Base-by-base conservation (phyloP, 1,140 invertebrate genomes). In the Cydia pomonella region DNA sequence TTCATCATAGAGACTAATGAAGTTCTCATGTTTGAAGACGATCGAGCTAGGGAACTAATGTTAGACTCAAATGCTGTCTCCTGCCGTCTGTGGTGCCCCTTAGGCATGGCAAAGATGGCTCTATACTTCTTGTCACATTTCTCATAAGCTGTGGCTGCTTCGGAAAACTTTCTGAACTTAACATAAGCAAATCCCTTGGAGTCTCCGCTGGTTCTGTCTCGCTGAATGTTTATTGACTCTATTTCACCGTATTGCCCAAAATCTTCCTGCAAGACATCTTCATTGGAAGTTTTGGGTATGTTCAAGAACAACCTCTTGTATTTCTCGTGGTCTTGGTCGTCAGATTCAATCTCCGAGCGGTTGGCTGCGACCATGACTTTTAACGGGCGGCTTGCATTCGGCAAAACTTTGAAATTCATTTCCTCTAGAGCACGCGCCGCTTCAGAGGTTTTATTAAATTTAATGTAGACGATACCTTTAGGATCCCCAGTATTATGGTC, bases 151-250 rank as follows among this genome's bases (percentile, higher is more conserved):
- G 94, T 94, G 0, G 98, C 97, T 1, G 97, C 97, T 93, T 98
- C 96, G 38, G 97, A 97, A 85, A 97, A 92, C 94, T 96, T 97
- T 82, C 95, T 95, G 88, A 95, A 98, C 85, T 96, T 97, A 0
- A 98, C 96, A 88, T 98, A 99, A 33, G 96, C 98, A 92, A 98
- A 97, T 12, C 97, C 97, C 94, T 98, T 98, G 72, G 95, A 96
- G 83, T 97, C 95, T 77, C 96, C 96, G 6, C 97, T 97, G 62
- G 95, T 95, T 85, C 95, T 95, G 86, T 98, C 97, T 81, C 95
- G 96, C n/a, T 98, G 95, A 73, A 98, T 95, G 16, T 95, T 95
- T 10, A 97, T 96, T 86, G 96, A 96, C 77, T 98, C 97, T 47
- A 98, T 95, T 62, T 96, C 94, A 0, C 98, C 98, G 94, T 95